Conservation (phyloP, 2,113 vertebrate species). For the Hydrolagus affinis region DNA sequence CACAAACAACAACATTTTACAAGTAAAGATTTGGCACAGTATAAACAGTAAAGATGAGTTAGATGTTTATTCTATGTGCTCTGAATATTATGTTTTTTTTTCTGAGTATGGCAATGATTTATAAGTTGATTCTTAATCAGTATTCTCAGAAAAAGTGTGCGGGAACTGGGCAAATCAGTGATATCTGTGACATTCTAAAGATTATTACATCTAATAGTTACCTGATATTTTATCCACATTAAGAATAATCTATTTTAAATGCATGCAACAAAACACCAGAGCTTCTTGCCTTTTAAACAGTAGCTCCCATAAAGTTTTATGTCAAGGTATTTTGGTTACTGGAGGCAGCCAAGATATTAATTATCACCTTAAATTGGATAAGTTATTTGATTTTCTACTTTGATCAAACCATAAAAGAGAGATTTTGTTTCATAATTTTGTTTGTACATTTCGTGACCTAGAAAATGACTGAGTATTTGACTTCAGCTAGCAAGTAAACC, state of each 20-base stretch:
- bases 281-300: neutral
- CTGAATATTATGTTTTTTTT: neutral
- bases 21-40: slow-evolving; percentile 15
- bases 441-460: neutral
- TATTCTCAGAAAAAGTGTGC: neutral
- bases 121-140: neutral
- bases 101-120: neutral
- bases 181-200: neutral
- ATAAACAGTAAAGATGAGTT: slow-evolving; percentile 3
- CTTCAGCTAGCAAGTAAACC: slow-evolving; percentile 10
- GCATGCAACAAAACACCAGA: neutral
- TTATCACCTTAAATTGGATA: slow-evolving; percentile 6
- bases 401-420: neutral
- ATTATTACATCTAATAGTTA: slow-evolving; percentile 3
- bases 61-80: neutral
- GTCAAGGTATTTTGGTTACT: neutral
- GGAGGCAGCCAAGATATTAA: neutral
- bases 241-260: neutral
- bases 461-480: slow-evolving; percentile 6
- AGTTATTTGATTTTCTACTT: neutral
- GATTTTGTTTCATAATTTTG: neutral
- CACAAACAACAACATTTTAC: slow-evolving; percentile 10
- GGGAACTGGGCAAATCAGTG: slow-evolving; percentile 6
- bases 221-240: neutral
- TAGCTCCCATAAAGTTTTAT: neutral